Evolutionary conservation across 2,888 invertebrate genomes (phyloP).

Genomic region (Cepaea hortensis): DNA sequence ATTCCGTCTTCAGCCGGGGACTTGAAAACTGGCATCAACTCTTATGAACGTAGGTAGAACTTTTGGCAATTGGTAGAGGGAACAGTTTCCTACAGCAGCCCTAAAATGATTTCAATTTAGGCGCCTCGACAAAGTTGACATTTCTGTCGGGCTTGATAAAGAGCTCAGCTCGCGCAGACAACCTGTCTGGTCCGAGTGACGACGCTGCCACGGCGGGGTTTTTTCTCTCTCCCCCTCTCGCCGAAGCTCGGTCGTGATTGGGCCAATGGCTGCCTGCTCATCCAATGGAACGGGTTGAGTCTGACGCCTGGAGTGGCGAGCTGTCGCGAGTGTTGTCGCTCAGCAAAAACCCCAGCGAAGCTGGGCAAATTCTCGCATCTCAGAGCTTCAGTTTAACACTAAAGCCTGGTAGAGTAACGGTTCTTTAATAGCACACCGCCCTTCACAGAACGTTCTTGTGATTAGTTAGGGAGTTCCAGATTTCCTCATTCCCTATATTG

Average conservation of each 20-base stretch:
- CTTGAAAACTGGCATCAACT: not conserved
- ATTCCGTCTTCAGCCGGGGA: not conserved
- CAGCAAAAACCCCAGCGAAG: not conserved
- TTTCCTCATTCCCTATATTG: not conserved
- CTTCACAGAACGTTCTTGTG: conserved; percentile 31
- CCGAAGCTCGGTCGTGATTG: conserved; percentile 34
- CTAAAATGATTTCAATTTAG: conserved; percentile 25
- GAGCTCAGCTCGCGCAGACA: conserved; percentile 45
- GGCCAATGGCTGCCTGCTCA: conserved; percentile 15
- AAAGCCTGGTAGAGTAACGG: not conserved
- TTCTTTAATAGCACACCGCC: conserved; percentile 2
- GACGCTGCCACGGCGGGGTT: conserved; percentile 33
- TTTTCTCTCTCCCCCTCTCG: not conserved
- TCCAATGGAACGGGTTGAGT: conserved; percentile 41
- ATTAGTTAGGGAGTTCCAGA: conserved; percentile 18
- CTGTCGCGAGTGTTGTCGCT: conserved; percentile 27
- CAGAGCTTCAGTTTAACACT: conserved; percentile 39
- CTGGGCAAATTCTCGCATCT: conserved; percentile 19
- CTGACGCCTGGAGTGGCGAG: conserved; percentile 47
- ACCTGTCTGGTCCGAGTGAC: conserved; percentile 43
- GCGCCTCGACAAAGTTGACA: conserved; percentile 40
- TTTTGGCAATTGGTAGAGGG: not conserved
- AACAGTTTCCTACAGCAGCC: not conserved
- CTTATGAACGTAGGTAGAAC: conserved; percentile 9
- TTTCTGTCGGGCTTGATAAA: conserved; percentile 47